Base-by-base conservation (phyloP, 2,113 vertebrate species). In the Tragelaphus scriptus region DNA sequence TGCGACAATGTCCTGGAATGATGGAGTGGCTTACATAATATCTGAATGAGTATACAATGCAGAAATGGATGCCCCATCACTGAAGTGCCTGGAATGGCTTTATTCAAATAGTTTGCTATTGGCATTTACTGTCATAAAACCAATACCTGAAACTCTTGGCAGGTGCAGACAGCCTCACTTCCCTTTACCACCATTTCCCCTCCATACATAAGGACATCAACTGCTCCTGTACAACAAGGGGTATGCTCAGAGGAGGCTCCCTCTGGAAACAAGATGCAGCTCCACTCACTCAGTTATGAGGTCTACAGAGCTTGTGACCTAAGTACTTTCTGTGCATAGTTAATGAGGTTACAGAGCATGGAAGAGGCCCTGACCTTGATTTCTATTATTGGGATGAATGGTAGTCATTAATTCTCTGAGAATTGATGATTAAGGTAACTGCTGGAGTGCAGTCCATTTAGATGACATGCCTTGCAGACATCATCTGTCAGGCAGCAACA, bases 371-470 rank as follows among this genome's bases (percentile, higher is more conserved):
- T 82, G 85, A 97, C 87, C 97, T 98, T 94, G 95, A 61, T 96
- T 98, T 98, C 95, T 97, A 85, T 85, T 93, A 93, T 25, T 88
- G 95, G 95, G 81, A 97, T 96, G 88, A 91, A 97, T 65, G 90
- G 97, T 49, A 89, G 95, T 96, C 97, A 92, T 96, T 96, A 96
- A 93, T 97, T 98, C 97, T 96, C 44, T 23, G 56, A 97, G 98
- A 97, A 97, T 55, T 86, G 88, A 98, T 98, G 97, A 97, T 93
- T 81, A 53, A 97, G 96, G 87, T 80, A 94, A 96, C 75, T 94
- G 93, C 47, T 7, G 6, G 95, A 97, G 44, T 4, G 10, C 59
- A 97, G 92, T 61, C 75, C 92, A 84, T 84, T 95, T 95, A 95
- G 93, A 96, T 2, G 2, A 56, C 44, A 2, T 59, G 79, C 40